phyloP scores from a whole-genome alignment of 2,888 invertebrate genomes.

The Nomada fabriciana region DNA sequence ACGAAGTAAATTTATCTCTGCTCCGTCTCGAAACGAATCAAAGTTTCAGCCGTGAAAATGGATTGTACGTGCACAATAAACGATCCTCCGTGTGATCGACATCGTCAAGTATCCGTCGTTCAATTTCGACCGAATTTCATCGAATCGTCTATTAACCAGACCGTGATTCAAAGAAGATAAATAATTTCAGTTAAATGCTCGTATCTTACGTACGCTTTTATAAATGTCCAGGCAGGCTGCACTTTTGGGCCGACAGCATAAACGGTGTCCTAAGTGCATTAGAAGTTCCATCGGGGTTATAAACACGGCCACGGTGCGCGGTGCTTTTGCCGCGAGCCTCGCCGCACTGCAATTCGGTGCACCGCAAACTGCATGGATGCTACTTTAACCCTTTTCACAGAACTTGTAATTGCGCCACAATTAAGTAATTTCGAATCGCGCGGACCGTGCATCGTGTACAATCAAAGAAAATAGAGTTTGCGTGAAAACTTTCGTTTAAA shows the following conservation, averaged over 20 bases:
- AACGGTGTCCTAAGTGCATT: slow-evolving; percentile 60
- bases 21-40: background rate
- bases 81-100: background rate
- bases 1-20: background rate
- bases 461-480: too few relatives aligned
- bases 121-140: background rate
- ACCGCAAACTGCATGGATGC: slow-evolving; percentile 22
- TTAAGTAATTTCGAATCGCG: too few relatives aligned
- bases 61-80: background rate
- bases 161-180: slow-evolving; percentile 29
- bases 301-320: slow-evolving; percentile 43
- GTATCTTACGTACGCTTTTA: slow-evolving; percentile 3
- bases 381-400: too few relatives aligned
- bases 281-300: slow-evolving; percentile 60
- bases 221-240: slow-evolving; percentile 25
- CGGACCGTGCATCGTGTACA: too few relatives aligned
- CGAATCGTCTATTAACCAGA: slow-evolving; percentile 34
- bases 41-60: background rate
- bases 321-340: slow-evolving; percentile 13
- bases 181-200: slow-evolving; percentile 43
- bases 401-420: too few relatives aligned
- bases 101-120: background rate
- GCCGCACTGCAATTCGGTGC: slow-evolving; percentile 5
- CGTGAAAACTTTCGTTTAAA: too few relatives aligned
- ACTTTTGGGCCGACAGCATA: slow-evolving; percentile 47